These are phyloP conservation scores for Cheilinus undulatus DNA, from an alignment of 2,113 vertebrate species.

Conservation along the genomic window DNA sequence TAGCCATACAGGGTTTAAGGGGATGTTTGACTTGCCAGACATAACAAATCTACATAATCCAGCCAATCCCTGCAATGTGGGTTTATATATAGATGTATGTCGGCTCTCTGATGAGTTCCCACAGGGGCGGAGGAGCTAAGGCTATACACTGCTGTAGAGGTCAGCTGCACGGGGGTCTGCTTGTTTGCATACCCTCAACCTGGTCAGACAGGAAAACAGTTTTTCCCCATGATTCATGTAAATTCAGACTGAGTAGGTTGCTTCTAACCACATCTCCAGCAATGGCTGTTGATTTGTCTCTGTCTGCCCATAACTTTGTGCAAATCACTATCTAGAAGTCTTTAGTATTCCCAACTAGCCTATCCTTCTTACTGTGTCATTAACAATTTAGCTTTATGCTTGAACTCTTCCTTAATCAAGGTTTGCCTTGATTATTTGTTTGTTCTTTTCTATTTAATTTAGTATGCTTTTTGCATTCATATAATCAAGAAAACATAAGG, in stretches of 20 bases:
- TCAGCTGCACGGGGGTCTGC: slow-evolving; percentile 39
- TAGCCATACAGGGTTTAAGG: slow-evolving; percentile 27
- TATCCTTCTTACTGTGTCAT: neutral
- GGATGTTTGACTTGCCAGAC: slow-evolving; percentile 49
- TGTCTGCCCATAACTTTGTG: slow-evolving; percentile 28
- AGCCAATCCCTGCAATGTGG: slow-evolving; percentile 50
- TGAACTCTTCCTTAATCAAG: slow-evolving; percentile 5
- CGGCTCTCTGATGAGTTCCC: slow-evolving; percentile 38
- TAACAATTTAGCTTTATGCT: neutral
- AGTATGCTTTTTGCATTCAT: neutral
- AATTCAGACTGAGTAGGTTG: slow-evolving; percentile 32
- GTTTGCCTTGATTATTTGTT: neutral
- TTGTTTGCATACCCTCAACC: slow-evolving; percentile 24
- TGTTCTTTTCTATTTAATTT: neutral
- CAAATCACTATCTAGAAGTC: slow-evolving; percentile 20
- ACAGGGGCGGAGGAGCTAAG: slow-evolving; percentile 24
- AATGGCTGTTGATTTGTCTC: slow-evolving; percentile 10
- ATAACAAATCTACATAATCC: slow-evolving; percentile 65
- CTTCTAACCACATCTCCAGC: slow-evolving; percentile 8
- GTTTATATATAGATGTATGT: slow-evolving; percentile 69
- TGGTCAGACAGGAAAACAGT: neutral
- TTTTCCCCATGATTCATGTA: slow-evolving; percentile 31
- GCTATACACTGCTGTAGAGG: slow-evolving; percentile 42
- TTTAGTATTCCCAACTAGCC: slow-evolving; percentile 1
- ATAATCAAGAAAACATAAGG: neutral